These are phyloP conservation scores for Cyrtorhinus lividipennis DNA, from an alignment of 1,140 invertebrate genomes.

Conservation along the genomic window DNA sequence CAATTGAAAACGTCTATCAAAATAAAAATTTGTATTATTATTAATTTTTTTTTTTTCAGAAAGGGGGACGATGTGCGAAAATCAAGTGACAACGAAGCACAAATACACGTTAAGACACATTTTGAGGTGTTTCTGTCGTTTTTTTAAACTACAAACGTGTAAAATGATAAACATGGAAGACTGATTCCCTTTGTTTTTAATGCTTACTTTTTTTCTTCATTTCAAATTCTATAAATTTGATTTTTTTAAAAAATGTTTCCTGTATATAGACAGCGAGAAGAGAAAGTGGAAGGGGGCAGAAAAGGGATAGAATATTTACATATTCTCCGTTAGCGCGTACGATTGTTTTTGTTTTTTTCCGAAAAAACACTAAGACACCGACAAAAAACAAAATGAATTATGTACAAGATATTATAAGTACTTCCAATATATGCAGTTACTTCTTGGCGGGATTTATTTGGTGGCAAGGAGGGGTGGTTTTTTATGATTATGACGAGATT, in stretches of 20 bases:
- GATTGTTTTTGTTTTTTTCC: neutral
- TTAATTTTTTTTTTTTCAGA: neutral
- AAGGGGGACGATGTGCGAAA: neutral
- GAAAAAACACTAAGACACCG: neutral
- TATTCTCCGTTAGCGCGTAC: neutral
- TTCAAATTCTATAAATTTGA: neutral
- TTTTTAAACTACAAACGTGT: neutral
- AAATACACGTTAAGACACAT: constrained; percentile 2
- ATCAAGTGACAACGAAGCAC: neutral
- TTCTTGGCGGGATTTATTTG: neutral
- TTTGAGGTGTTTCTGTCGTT: constrained; percentile 8
- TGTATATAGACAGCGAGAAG: neutral
- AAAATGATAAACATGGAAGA: constrained; percentile 1
- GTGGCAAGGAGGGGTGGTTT: neutral
- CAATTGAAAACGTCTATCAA: neutral
- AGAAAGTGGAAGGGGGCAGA: neutral
- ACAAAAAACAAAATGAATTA: neutral
- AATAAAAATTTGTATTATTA: neutral
- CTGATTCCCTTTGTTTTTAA: constrained; percentile 8
- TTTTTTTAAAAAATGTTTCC: neutral
- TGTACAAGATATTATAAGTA: neutral
- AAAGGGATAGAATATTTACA: neutral
- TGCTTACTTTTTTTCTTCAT: neutral
- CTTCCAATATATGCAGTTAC: neutral
- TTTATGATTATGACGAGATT: neutral